A percentile compares a stretch with the other conserved stretches of the same genome.
Conservation (phyloP, 2,113 vertebrate species). For the Okapia johnstoni region DNA sequence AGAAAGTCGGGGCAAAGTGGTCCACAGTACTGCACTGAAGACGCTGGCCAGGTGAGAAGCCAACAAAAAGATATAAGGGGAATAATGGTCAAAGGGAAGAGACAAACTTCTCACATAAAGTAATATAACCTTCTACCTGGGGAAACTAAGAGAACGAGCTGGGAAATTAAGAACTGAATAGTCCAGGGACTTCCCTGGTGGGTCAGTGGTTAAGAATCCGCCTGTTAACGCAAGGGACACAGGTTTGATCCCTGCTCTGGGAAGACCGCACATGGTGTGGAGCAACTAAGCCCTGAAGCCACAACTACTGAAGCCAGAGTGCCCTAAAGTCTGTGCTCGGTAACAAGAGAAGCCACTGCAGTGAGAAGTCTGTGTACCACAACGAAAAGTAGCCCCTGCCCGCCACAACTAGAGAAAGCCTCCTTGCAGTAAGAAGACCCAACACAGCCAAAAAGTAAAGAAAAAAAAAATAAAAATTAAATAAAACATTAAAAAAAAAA, state of each 20-base stretch:
- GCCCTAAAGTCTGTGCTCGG: neutral
- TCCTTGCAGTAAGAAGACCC: neutral
- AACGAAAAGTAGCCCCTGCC: neutral
- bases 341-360: neutral
- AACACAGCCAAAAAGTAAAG: neutral
- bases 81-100: neutral
- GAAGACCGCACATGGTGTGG: neutral
- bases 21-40: fast-evolving
- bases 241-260: neutral
- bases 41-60: fast-evolving
- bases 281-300: neutral
- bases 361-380: neutral
- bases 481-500: neutral
- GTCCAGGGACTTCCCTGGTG: neutral
- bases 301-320: neutral
- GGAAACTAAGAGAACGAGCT: neutral
- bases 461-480: neutral
- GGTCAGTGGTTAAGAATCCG: neutral
- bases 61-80: neutral
- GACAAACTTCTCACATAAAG: no score
- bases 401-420: neutral
- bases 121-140: neutral
- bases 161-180: neutral
- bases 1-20: neutral
- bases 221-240: neutral